Evolutionary conservation across 1,140 invertebrate species (phyloP).

Genomic region (Himalopsyche phryganea): DNA sequence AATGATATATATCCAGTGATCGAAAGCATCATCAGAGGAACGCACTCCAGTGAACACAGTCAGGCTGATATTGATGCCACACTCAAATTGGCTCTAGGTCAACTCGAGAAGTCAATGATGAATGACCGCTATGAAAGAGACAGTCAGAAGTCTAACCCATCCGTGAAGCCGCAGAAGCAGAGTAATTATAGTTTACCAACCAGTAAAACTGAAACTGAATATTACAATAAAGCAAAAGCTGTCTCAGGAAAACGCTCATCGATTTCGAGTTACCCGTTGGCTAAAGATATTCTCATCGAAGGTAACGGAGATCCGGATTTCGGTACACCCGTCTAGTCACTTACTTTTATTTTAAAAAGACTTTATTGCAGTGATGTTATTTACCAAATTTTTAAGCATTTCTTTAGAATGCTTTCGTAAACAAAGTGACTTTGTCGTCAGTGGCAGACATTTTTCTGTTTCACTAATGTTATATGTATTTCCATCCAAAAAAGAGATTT

Average conservation of each 20-base stretch:
- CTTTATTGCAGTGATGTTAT: too few relatives aligned
- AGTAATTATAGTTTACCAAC: background rate
- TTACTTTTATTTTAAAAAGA: too few relatives aligned
- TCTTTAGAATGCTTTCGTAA: too few relatives aligned
- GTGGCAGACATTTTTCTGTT: too few relatives aligned
- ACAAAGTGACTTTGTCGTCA: too few relatives aligned
- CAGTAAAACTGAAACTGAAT: background rate
- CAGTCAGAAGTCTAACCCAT: background rate
- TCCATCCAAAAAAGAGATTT: too few relatives aligned
- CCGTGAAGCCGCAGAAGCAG: background rate
- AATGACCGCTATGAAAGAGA: background rate
- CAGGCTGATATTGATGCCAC: slow-evolving; percentile 24
- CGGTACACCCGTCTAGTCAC: slow-evolving; percentile 54
- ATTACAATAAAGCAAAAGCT: slow-evolving; percentile 4
- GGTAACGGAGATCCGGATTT: slow-evolving; percentile 59
- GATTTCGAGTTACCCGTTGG: slow-evolving; percentile 1
- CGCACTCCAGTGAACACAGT: slow-evolving; percentile 4
- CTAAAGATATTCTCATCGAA: slow-evolving; percentile 40
- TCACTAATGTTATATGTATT: too few relatives aligned
- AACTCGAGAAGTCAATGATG: slow-evolving; percentile 28
- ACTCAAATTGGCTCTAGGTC: slow-evolving; percentile 20
- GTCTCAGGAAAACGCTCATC: background rate
- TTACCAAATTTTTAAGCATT: too few relatives aligned
- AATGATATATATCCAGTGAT: slow-evolving; percentile 22
- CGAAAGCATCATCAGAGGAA: slow-evolving; percentile 16